Percentiles rank a stretch among this genome's conserved stretches.
Conservation (phyloP, 2,113 vertebrate species). For the Syrmaticus mikado region DNA sequence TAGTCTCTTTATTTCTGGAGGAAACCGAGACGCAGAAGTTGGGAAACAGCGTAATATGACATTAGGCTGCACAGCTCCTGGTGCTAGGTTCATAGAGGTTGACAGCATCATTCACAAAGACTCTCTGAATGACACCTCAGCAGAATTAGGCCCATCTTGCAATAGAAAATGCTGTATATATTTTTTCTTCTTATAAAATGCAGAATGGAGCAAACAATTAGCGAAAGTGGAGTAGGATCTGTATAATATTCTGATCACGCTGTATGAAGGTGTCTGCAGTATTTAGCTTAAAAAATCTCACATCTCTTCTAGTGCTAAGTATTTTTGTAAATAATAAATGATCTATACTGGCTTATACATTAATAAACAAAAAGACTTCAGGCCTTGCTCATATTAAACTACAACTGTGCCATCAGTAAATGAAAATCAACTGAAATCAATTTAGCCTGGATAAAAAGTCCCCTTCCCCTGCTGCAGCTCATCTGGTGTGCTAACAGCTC, state of each 20-base stretch:
- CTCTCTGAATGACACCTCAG: background rate
- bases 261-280: background rate
- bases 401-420: slow-evolving; percentile 76
- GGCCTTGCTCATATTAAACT: slow-evolving; percentile 64
- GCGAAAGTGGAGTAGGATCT: background rate
- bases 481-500: slow-evolving; percentile 81
- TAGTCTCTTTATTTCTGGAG: background rate
- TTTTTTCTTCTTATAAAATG: background rate
- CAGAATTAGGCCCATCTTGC: background rate
- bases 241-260: background rate
- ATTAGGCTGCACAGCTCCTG: background rate
- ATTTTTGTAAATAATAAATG: slow-evolving; percentile 6
- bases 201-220: background rate
- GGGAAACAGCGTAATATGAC: background rate
- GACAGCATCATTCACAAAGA: background rate
- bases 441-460: slow-evolving; percentile 79
- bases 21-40: background rate
- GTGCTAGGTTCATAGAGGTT: background rate
- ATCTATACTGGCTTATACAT: background rate
- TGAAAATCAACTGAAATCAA: slow-evolving; percentile 85
- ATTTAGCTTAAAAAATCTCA: background rate
- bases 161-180: background rate
- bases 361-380: slow-evolving; percentile 22
- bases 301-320: background rate
- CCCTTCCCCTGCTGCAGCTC: slow-evolving; percentile 77